A percentile compares a stretch with the other conserved stretches of the same genome.
Conservation (phyloP, 2,113 vertebrate species). For the Menidia beryllina region DNA sequence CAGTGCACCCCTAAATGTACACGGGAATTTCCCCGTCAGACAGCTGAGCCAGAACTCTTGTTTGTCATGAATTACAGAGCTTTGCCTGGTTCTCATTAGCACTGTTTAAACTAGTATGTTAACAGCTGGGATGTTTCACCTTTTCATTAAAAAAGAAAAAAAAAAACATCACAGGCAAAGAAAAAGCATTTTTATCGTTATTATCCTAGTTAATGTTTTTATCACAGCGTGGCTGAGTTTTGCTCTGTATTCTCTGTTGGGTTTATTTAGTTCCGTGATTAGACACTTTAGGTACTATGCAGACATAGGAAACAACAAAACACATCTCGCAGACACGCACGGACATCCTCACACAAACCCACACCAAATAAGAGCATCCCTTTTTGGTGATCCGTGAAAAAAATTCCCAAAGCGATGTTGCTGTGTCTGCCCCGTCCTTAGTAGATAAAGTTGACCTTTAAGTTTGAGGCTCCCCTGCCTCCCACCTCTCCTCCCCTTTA, state of each 20-base stretch:
- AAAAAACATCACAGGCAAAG: too few species aligned
- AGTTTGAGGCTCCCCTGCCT: slow-evolving; percentile 60
- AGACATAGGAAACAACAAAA: not conserved
- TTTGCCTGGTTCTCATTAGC: not conserved
- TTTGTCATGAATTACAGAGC: not conserved
- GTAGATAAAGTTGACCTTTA: slow-evolving; percentile 86
- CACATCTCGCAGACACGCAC: slow-evolving; percentile 1
- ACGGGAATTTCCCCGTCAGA: not conserved
- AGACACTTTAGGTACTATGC: slow-evolving; percentile 8
- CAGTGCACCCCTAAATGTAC: not conserved
- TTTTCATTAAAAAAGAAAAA: not conserved
- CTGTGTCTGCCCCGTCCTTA: slow-evolving; percentile 79
- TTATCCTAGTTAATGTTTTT: not conserved
- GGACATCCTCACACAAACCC: slow-evolving; percentile 4
- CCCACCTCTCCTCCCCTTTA: slow-evolving; percentile 40
- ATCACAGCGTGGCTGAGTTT: not conserved
- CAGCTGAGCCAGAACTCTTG: not conserved
- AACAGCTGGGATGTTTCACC: too few species aligned
- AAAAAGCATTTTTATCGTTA: not conserved
- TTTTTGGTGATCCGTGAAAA: slow-evolving; percentile 76
- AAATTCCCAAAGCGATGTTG: slow-evolving; percentile 78
- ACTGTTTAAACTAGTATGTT: too few species aligned
- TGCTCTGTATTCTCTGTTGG: not conserved
- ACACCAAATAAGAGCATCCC: slow-evolving; percentile 46
- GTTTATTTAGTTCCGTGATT: not conserved